Evolutionary conservation across 2,888 invertebrate genomes (phyloP), one percentile per base, ranked within the genome.

Genomic region (Toxonevra muliebris): DNA sequence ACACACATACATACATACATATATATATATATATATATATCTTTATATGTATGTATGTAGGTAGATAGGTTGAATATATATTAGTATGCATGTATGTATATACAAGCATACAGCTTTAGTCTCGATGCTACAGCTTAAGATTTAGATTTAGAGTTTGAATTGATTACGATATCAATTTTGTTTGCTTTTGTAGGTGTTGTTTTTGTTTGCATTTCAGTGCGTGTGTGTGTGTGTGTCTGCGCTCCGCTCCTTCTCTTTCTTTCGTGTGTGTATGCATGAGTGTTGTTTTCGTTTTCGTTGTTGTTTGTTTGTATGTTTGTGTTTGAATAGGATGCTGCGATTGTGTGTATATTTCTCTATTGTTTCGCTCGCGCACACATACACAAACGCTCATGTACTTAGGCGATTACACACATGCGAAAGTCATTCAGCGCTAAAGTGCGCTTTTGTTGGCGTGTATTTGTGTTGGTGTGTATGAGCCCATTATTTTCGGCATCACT

Each of bases 121-220:
- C 5, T 19, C 19, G 53, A 48, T 48, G 48, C n/a, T 76, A 79
- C 76, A 79, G 80, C 77, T 79, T 73, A 74, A 73, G 76, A 80
- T 80, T 79, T 65, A 70, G 71, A 69, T 69, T 69, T 68, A 43
- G 69, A 71, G 68, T 79, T 81, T 80, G 79, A 80, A 80, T 80
- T 80, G 80, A 80, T 80, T 80, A 78, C 80, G 79, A 78, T 80
- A 81, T 81, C 80, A 81, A 80, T 81, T 79, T 79, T 80, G 79
- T 79, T 79, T 79, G 80, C 77, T 78, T 45, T 64, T 54, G 61
- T 66, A 40, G 48, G 52, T 64, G 48, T 65, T 40, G 40, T 62
- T 59, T 69, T 61, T 61, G 54, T 59, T 71, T 64, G 73, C 45
- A 30, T 52, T 42, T 61, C 20, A 30, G 52, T 65, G 61, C 20